Evolutionary conservation across 1,140 invertebrate species (phyloP).

Genomic region (Magallana angulata): DNA sequence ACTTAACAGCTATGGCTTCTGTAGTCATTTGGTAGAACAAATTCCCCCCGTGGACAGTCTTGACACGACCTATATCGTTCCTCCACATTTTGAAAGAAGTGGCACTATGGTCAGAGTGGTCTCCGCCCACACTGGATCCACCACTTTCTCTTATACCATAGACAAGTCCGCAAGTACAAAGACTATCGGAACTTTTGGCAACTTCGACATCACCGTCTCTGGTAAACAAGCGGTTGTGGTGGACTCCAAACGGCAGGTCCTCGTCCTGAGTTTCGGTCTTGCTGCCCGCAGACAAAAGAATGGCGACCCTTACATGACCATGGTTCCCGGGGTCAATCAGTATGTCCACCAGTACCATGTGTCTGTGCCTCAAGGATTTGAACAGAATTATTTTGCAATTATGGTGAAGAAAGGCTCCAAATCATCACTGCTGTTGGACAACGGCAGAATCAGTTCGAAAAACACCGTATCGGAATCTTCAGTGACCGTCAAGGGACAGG

Average conservation of each 20-base stretch:
- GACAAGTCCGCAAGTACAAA: background rate
- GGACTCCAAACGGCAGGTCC: background rate
- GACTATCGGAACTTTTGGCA: background rate
- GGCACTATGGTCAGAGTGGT: constrained; percentile 6
- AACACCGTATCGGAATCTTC: background rate
- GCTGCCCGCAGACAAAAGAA: background rate
- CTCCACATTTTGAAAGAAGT: constrained; percentile 7
- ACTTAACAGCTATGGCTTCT: background rate
- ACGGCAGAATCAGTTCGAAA: background rate
- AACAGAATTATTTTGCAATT: background rate
- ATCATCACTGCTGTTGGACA: background rate
- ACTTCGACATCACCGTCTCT: background rate
- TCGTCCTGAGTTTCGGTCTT: constrained; percentile 14
- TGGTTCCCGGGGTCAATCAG: constrained; percentile 3
- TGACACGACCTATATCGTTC: background rate
- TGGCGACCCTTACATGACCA: constrained; percentile 15
- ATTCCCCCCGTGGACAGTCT: constrained; percentile 7
- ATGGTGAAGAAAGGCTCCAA: constrained; percentile 2
- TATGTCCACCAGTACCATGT: constrained; percentile 10
- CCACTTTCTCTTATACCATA: background rate
- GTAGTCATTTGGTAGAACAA: constrained; percentile 22
- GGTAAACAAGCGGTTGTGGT: background rate
- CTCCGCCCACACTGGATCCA: background rate
- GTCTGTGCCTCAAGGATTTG: background rate
- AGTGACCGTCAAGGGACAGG: background rate